Evolutionary conservation across 2,113 vertebrate genomes (phyloP).

Genomic region (Eleginops maclovinus): DNA sequence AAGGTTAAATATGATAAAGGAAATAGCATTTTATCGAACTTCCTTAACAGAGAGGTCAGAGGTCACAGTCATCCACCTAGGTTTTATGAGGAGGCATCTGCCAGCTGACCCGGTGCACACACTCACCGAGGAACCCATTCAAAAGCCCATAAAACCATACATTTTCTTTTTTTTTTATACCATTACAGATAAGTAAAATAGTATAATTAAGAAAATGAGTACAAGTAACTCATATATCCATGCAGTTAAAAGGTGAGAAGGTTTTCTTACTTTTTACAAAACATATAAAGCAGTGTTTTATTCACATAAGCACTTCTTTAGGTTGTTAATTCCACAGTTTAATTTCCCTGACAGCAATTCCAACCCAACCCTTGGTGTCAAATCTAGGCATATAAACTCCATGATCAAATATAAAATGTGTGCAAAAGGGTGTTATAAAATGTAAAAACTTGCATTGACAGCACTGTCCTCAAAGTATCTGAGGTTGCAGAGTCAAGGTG

Average conservation of each 20-base stretch:
- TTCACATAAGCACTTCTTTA: too few species aligned
- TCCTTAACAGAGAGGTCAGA: conserved; percentile 1
- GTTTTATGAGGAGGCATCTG: neutral
- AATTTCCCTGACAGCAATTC: too few species aligned
- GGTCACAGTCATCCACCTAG: neutral
- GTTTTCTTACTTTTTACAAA: too few species aligned
- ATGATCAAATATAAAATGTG: neutral
- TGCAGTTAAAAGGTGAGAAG: too few species aligned
- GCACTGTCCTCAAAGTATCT: neutral
- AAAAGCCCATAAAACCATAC: neutral
- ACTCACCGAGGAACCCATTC: neutral
- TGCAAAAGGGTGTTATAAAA: neutral
- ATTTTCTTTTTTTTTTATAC: neutral
- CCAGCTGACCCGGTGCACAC: neutral
- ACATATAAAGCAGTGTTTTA: too few species aligned
- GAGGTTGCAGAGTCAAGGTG: neutral
- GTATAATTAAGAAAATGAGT: too few species aligned
- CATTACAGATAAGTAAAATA: too few species aligned
- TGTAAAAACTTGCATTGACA: neutral
- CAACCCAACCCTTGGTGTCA: too few species aligned
- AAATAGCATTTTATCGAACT: neutral
- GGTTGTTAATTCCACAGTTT: too few species aligned
- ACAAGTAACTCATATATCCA: too few species aligned
- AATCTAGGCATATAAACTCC: neutral
- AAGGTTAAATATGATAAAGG: neutral